These are phyloP conservation scores for Hyalella azteca DNA, from an alignment of 2,888 invertebrate genomes.

Conservation along the genomic window DNA sequence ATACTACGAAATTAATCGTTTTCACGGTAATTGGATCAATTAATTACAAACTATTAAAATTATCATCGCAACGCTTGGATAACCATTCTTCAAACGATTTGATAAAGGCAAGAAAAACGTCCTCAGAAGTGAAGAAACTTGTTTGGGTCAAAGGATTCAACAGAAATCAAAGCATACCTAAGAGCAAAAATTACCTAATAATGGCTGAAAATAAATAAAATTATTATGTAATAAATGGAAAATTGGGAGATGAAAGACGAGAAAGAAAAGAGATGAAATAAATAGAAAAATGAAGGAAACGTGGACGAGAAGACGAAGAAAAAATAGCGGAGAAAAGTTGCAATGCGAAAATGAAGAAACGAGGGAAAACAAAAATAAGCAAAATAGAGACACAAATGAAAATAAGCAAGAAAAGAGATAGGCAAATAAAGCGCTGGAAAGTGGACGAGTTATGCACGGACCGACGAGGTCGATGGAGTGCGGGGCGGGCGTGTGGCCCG, in stretches of 20 bases:
- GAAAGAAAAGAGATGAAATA: background rate
- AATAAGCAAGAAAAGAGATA: background rate
- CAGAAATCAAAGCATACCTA: too few species aligned
- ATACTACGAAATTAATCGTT: too few species aligned
- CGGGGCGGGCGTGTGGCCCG: constrained; percentile 49
- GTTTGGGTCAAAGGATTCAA: too few species aligned
- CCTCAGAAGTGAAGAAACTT: too few species aligned
- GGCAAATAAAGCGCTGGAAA: background rate
- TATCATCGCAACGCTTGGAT: too few species aligned
- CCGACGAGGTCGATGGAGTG: constrained; percentile 53
- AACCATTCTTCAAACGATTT: too few species aligned
- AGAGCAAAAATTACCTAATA: too few species aligned
- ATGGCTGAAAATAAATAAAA: too few species aligned
- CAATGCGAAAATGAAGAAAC: background rate
- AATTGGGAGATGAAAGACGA: background rate
- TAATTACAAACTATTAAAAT: too few species aligned
- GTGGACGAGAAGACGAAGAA: background rate
- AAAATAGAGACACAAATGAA: background rate
- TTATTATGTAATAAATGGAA: too few species aligned
- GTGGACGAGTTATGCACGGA: background rate
- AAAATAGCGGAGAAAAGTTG: background rate
- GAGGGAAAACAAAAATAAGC: background rate
- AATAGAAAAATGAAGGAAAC: background rate
- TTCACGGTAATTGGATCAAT: too few species aligned
- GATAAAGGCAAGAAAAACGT: too few species aligned